Evolutionary conservation across 2,888 invertebrate species (phyloP).

Genomic region (Idaea dimidiata): DNA sequence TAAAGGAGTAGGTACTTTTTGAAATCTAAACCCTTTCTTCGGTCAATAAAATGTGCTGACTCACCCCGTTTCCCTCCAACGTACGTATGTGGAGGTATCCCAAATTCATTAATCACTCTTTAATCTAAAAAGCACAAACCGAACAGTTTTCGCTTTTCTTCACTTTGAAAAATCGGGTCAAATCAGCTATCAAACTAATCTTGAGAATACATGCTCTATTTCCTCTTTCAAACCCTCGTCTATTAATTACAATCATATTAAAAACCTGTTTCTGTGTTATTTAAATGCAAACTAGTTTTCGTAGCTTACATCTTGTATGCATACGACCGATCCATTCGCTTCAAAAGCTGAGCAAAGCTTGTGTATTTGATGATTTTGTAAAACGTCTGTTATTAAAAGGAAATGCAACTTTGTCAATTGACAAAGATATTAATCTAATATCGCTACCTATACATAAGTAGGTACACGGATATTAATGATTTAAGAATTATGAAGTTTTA

Average conservation of each 20-base stretch:
- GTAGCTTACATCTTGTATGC: constrained; percentile 54
- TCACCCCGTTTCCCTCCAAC: not conserved
- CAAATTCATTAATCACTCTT: not conserved
- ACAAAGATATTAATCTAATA: not conserved
- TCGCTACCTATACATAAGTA: too few relatives aligned
- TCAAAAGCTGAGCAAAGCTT: not conserved
- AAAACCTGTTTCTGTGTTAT: not conserved
- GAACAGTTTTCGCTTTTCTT: not conserved
- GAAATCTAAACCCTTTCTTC: not conserved
- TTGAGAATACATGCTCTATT: not conserved
- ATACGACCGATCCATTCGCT: not conserved
- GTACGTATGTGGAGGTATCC: not conserved
- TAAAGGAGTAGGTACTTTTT: not conserved
- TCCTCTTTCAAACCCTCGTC: constrained; percentile 46
- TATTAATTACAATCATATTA: constrained; percentile 48
- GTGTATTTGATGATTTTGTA: not conserved
- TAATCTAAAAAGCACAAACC: constrained; percentile 11
- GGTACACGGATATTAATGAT: too few relatives aligned
- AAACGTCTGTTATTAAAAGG: not conserved
- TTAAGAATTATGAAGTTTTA: too few relatives aligned
- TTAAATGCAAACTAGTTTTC: constrained; percentile 21
- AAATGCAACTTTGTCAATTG: not conserved
- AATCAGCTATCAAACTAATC: not conserved
- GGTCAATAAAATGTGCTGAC: not conserved
- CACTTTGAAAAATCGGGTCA: not conserved